Conservation (phyloP, 2,888 invertebrate genomes). For the Arctia plantaginis region DNA sequence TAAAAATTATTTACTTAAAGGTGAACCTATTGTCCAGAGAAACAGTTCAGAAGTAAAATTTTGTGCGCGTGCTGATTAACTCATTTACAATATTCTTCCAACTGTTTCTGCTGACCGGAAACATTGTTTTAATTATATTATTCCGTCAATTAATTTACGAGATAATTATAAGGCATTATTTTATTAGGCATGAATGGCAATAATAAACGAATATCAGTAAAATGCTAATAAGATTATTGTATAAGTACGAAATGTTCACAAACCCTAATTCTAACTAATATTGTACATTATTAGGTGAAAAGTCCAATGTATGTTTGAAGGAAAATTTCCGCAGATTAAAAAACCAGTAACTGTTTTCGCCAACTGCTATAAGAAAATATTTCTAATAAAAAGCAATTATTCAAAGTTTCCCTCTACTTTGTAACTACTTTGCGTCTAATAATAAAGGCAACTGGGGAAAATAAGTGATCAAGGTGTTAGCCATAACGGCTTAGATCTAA, state of each 20-base stretch:
- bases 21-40: neutral
- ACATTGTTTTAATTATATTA: neutral
- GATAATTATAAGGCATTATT: neutral
- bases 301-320: too few relatives aligned
- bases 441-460: slow-evolving; percentile 34
- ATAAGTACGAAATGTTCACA: too few relatives aligned
- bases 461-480: slow-evolving; percentile 18
- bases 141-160: neutral
- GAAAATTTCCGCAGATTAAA: too few relatives aligned
- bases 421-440: slow-evolving; percentile 11
- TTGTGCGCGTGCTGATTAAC: neutral
- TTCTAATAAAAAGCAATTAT: neutral
- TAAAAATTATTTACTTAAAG: neutral
- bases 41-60: neutral
- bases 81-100: neutral
- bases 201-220: neutral
- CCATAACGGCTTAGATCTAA: slow-evolving; percentile 30
- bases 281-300: too few relatives aligned
- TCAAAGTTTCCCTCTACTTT: slow-evolving; percentile 13
- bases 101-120: neutral
- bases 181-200: neutral
- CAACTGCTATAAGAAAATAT: neutral
- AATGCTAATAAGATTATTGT: neutral
- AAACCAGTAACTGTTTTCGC: too few relatives aligned
- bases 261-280: too few relatives aligned